Conservation (phyloP, 2,113 vertebrate species). For the Triplophysa tibetana region DNA sequence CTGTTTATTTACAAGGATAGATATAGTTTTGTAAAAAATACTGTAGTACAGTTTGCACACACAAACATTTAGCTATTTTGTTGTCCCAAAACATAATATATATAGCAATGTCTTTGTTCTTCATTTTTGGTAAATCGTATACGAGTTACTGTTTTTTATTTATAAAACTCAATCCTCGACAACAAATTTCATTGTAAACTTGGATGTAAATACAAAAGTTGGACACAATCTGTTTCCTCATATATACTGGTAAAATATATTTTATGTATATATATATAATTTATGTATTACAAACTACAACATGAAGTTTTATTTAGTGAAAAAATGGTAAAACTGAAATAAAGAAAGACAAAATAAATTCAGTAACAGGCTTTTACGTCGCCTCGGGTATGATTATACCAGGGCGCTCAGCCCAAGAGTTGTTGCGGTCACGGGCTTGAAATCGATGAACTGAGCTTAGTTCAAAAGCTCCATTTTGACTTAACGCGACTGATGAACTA, state of each 20-base stretch:
- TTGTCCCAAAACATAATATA: too few relatives aligned
- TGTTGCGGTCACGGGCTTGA: neutral
- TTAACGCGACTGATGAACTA: slow-evolving; percentile 14
- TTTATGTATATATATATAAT: neutral
- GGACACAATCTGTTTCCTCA: neutral
- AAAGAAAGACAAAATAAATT: neutral
- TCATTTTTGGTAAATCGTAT: too few relatives aligned
- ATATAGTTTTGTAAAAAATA: too few relatives aligned
- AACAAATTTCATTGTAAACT: too few relatives aligned
- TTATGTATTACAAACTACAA: neutral
- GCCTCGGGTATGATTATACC: slow-evolving; percentile 13
- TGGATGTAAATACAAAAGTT: neutral
- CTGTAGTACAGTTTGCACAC: too few relatives aligned
- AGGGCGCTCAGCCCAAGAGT: slow-evolving; percentile 2
- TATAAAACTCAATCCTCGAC: too few relatives aligned
- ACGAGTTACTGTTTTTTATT: too few relatives aligned
- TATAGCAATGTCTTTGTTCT: too few relatives aligned
- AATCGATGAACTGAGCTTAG: slow-evolving; percentile 23
- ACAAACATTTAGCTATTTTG: too few relatives aligned
- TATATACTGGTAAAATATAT: neutral
- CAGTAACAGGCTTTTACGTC: neutral
- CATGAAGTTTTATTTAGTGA: neutral
- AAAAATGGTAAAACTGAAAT: neutral
- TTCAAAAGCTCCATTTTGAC: slow-evolving; percentile 59
- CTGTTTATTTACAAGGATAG: too few relatives aligned